A percentile compares a stretch with the other conserved stretches of the same genome.
Evolutionary conservation across 1,140 invertebrate species (phyloP).

Genomic region (Ridgeia piscesae): DNA sequence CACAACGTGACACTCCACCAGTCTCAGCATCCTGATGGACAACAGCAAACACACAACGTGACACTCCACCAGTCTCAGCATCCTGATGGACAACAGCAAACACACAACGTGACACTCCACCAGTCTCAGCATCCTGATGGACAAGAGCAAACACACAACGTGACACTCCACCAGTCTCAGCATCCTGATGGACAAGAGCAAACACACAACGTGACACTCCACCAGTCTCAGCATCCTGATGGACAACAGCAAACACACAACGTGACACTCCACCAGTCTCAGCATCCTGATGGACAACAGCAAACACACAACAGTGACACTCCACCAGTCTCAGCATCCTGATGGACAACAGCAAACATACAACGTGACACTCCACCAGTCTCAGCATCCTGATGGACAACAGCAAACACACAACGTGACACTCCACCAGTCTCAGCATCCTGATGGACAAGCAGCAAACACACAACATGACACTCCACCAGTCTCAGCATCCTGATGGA

Average conservation of each 20-base stretch:
- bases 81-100: background rate
- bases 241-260: background rate
- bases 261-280: background rate
- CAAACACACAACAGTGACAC: background rate
- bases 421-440: background rate
- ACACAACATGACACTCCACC: background rate
- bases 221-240: background rate
- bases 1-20: background rate
- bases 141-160: background rate
- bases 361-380: background rate
- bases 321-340: background rate
- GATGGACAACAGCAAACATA: background rate
- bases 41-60: background rate
- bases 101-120: background rate
- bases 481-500: background rate
- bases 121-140: background rate
- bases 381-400: background rate
- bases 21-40: background rate
- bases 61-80: background rate
- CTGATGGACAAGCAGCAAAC: background rate
- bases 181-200: background rate
- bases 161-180: background rate
- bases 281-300: background rate
- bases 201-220: background rate
- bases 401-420: background rate